These are phyloP conservation scores for Lophochroa leadbeateri DNA, from an alignment of 2,113 vertebrate genomes.

Conservation along the genomic window DNA sequence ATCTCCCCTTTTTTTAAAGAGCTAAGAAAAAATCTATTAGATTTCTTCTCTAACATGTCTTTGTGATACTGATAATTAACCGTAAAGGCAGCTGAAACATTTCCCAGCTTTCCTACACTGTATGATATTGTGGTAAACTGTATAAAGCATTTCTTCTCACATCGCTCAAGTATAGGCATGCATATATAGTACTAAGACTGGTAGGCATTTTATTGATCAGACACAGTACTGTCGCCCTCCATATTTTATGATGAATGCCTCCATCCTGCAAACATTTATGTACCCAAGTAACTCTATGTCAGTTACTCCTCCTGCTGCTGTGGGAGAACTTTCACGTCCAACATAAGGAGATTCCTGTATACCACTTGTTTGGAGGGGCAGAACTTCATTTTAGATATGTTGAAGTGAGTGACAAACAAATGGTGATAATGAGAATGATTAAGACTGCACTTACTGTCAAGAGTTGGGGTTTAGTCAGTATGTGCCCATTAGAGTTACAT, in stretches of 20 bases:
- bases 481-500: background rate
- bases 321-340: background rate
- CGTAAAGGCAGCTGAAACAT: background rate
- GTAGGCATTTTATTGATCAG: background rate
- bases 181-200: background rate
- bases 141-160: background rate
- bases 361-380: background rate
- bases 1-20: background rate
- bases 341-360: background rate
- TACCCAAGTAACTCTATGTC: background rate
- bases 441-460: background rate
- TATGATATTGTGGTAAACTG: background rate
- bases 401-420: background rate
- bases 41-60: background rate
- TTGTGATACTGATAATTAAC: background rate
- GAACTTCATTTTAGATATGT: background rate
- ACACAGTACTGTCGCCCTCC: background rate
- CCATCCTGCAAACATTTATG: background rate
- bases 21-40: background rate
- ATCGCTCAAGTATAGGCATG: accelerated
- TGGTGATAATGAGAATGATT: background rate
- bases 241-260: accelerated
- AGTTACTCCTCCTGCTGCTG: background rate
- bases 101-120: background rate
- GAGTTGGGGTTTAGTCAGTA: background rate